Base-by-base conservation (phyloP, 2,888 invertebrate genomes). In the Seladonia tumulorum region DNA sequence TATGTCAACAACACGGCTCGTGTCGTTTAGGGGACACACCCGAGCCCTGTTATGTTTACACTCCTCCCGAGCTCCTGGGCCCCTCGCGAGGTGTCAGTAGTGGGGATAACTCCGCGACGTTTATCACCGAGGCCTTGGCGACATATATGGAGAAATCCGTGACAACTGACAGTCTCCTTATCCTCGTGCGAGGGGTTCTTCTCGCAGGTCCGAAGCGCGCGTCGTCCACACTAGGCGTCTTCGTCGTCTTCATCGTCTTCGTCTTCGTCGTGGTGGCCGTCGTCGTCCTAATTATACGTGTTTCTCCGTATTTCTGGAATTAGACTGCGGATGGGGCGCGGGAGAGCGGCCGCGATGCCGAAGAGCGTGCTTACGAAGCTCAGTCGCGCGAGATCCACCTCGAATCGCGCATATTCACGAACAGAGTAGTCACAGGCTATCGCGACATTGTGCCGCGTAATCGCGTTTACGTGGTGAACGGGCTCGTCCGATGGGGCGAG, bases 291-390 rank as follows among this genome's bases (percentile, higher is more conserved):
- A 94, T 94, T 94, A 94, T 91, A 91, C 90, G 90, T 92, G 92
- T 94, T 93, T 93, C 94, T 93, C 93, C 94, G 94, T 95, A 95
- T 95, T 95, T 95, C 95, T 95, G 95, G 95, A 95, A 95, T 94
- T 93, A 94, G 93, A 92, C 92, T 90, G 90, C 87, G 90, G 90
- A 90, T 90, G 92, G 90, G 91, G 91, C 88, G 89, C 89, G 87
- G 84, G 49, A 49, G 49, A 74, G 85, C 86, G 85, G 85, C 88
- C 83, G 88, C 83, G 80, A 85, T 82, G 85, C 85, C 77, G 81
- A 83, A 84, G 90, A 89, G 91, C 89, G 91, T 90, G 92, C 89
- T 92, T 87, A 90, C 87, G 88, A 90, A 90, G 92, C 91, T 94
- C 94, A 94, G 94, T 94, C 94, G 92, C 87, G 92, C 92, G 92